phyloP scores from a whole-genome alignment of 2,113 vertebrate genomes.

The Gopherus evgoodei region DNA sequence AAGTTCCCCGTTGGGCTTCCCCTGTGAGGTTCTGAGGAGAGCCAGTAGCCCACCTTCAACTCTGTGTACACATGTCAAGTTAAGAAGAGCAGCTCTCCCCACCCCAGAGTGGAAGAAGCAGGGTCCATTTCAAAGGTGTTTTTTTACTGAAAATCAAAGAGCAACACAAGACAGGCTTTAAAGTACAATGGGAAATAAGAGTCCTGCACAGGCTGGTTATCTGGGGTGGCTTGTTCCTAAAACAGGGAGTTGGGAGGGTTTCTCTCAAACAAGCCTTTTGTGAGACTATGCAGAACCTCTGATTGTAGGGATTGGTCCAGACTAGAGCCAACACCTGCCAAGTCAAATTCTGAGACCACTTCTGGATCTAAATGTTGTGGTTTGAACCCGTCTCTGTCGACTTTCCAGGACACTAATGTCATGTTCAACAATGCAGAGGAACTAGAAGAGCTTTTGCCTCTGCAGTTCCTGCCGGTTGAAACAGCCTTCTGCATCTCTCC shows the following conservation, averaged over 20 bases:
- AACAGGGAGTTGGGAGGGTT: not conserved
- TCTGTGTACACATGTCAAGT: not conserved
- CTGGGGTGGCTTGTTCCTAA: not conserved
- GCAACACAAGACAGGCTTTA: accelerated
- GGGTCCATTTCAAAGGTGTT: not conserved
- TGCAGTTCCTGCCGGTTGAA: not conserved
- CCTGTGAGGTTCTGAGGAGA: not conserved
- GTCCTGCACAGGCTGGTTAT: accelerated
- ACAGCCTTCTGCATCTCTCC: not conserved
- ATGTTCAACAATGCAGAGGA: not conserved
- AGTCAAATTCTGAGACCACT: not conserved
- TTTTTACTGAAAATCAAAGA: not conserved
- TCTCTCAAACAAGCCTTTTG: not conserved
- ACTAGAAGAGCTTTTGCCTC: not conserved
- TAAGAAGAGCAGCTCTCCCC: not conserved
- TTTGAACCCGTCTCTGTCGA: not conserved
- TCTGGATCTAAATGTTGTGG: not conserved
- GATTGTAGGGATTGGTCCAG: not conserved
- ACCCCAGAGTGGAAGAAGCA: not conserved
- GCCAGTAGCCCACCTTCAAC: not conserved
- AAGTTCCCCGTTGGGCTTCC: not conserved
- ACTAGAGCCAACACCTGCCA: not conserved
- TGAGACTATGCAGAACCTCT: not conserved
- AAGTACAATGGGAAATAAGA: accelerated
- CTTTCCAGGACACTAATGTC: not conserved